Evolutionary conservation across 2,888 invertebrate genomes (phyloP).

Genomic region (Drosophila borealis): DNA sequence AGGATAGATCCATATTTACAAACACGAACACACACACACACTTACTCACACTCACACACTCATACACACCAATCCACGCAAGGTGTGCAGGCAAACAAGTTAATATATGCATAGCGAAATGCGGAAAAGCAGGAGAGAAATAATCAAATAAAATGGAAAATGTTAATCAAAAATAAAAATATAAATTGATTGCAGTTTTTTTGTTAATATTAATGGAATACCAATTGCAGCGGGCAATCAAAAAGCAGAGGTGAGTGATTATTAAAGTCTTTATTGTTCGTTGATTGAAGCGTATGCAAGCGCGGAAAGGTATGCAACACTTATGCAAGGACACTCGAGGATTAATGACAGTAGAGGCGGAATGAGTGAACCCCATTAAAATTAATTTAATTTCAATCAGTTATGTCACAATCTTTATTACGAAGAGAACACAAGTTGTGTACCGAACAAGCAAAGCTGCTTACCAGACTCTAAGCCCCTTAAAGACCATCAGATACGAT

Average conservation of each 20-base stretch:
- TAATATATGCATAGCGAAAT: conserved; percentile 74
- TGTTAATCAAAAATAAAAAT: conserved; percentile 73
- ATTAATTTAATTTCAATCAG: neutral
- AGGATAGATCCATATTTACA: conserved; percentile 27
- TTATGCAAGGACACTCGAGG: conserved; percentile 1
- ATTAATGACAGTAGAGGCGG: neutral
- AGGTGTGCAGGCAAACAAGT: conserved; percentile 66
- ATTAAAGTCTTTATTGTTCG: conserved; percentile 1
- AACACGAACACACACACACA: conserved; percentile 12
- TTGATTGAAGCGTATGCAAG: conserved; percentile 1
- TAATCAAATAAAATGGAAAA: conserved; percentile 80
- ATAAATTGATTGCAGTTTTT: conserved; percentile 35
- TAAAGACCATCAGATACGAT: neutral
- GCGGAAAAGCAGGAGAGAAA: conserved; percentile 69
- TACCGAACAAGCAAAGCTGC: neutral
- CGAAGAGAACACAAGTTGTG: neutral
- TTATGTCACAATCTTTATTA: neutral
- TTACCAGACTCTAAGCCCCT: neutral
- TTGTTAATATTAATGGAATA: conserved; percentile 4
- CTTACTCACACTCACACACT: conserved; percentile 14
- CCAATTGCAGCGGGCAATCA: neutral
- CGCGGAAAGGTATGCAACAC: conserved; percentile 21
- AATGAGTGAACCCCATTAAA: neutral
- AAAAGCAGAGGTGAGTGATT: conserved; percentile 36
- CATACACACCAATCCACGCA: conserved; percentile 29